Evolutionary conservation across 2,113 vertebrate species (phyloP), one percentile per base, ranked within the genome.

Genomic region (Silurus asotus): DNA sequence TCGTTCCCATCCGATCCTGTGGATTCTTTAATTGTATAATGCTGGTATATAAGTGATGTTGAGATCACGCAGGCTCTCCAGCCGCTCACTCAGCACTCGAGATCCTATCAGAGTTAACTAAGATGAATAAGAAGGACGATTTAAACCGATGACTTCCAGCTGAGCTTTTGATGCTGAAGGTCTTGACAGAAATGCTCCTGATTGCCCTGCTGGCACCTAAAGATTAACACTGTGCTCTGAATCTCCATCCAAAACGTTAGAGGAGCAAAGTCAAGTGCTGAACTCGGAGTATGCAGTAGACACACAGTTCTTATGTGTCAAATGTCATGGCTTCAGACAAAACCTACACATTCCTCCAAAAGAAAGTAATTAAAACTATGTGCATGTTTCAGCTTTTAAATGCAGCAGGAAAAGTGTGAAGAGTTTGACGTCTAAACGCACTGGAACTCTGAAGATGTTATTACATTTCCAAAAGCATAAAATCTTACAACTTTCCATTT

Each of bases 81-180:
- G 77, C 67, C 23, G 49, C 9, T 51, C 20, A 15, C 28, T 84
- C 58, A 23, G 28, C 20, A 6, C 51, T 67, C 10, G 13, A 62
- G 64, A 74, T 64, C 49, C n/a, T 74, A 55, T 69, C 51, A 28
- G 23, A 45, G 56, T 56, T 84, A 84, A 74, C 82, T 64, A 25
- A 81, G 69, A 81, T 55, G 20, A 64, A 81, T 84, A 75, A 62
- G 53, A 17, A 72, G 65, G 28, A 62, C 8, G 37, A 65, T 84
- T 84, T 74, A n/a, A 64, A 75, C n/a, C 17, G 78, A 88, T 82
- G 51, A 85, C 82, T 81, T 55, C 82, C 82, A 84, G 65, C 65
- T 75, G 56, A 74, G 72, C 25, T 55, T 81, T 6, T 49, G 55
- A 80, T 56, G 69, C 56, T 72, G n/a, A 5, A 74, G 74, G 25